These are phyloP conservation scores for Eristalis tenax DNA, from an alignment of 2,888 invertebrate species.

Conservation along the genomic window DNA sequence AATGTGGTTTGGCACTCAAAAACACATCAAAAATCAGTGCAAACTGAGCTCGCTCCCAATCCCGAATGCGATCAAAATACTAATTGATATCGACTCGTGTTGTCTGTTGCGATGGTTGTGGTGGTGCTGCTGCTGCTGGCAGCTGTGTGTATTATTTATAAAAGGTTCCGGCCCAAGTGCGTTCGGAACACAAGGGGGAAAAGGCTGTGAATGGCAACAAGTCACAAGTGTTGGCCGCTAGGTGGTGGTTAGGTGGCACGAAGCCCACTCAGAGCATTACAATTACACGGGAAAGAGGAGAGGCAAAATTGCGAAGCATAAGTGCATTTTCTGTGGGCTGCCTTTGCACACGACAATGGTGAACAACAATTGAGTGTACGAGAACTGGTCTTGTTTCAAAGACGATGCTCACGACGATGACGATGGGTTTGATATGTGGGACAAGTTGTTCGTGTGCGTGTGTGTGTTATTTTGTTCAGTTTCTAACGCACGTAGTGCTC, in stretches of 20 bases:
- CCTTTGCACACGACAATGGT: background rate
- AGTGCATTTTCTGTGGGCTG: conserved; percentile 34
- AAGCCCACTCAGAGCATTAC: conserved; percentile 30
- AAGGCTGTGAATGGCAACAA: background rate
- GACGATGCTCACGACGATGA: background rate
- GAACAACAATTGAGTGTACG: background rate
- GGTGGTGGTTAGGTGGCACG: background rate
- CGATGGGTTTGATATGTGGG: conserved; percentile 20
- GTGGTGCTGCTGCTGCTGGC: background rate
- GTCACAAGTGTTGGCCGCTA: background rate
- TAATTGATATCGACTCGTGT: conserved; percentile 59
- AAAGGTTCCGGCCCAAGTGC: conserved; percentile 25
- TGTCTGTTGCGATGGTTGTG: background rate
- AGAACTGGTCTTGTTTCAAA: background rate
- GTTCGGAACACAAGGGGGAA: background rate
- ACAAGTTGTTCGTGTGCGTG: background rate
- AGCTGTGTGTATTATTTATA: conserved; percentile 19
- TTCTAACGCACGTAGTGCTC: conserved; percentile 42
- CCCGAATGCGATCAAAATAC: conserved; percentile 51
- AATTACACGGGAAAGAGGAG: conserved; percentile 28
- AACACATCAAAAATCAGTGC: conserved; percentile 17
- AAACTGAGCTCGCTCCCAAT: conserved; percentile 3
- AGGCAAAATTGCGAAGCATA: conserved; percentile 1
- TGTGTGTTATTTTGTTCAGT: conserved; percentile 19
- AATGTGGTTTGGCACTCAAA: conserved; percentile 40